These are phyloP conservation scores for Aptenodytes forsteri DNA, from an alignment of 2,113 vertebrate genomes.

Conservation along the genomic window DNA sequence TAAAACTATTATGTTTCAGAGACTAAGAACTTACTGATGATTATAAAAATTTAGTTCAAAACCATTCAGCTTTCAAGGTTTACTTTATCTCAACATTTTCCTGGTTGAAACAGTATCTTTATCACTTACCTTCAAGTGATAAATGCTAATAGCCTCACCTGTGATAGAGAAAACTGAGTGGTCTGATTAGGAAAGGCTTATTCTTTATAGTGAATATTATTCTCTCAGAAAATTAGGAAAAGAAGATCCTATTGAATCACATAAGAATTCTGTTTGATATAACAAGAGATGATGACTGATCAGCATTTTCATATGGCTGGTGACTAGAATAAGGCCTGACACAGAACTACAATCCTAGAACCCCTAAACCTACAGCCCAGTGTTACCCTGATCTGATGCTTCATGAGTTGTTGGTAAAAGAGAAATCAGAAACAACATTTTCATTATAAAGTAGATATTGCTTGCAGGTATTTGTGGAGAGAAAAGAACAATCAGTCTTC, in stretches of 20 bases:
- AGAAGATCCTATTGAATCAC: background rate
- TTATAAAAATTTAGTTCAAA: background rate
- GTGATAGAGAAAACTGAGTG: background rate
- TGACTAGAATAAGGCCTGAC: background rate
- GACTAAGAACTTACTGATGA: background rate
- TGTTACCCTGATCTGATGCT: background rate
- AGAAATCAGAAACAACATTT: background rate
- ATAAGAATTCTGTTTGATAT: background rate
- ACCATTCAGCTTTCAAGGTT: background rate
- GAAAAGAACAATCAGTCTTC: background rate
- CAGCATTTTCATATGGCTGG: background rate
- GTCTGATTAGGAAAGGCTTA: background rate
- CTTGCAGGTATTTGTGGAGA: background rate
- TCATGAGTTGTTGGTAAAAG: background rate
- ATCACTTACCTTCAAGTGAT: background rate
- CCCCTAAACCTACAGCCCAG: background rate
- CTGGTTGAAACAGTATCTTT: background rate
- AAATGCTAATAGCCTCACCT: background rate
- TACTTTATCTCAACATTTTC: background rate
- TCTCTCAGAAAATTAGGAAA: background rate
- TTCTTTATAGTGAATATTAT: background rate
- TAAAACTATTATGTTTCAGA: background rate
- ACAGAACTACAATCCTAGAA: background rate
- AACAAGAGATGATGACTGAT: background rate
- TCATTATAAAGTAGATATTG: background rate